Evolutionary conservation across 2,797 vertebrate genomes (phyloP), one percentile per base, ranked within the genome.

Genomic region (Botia kubotai): DNA sequence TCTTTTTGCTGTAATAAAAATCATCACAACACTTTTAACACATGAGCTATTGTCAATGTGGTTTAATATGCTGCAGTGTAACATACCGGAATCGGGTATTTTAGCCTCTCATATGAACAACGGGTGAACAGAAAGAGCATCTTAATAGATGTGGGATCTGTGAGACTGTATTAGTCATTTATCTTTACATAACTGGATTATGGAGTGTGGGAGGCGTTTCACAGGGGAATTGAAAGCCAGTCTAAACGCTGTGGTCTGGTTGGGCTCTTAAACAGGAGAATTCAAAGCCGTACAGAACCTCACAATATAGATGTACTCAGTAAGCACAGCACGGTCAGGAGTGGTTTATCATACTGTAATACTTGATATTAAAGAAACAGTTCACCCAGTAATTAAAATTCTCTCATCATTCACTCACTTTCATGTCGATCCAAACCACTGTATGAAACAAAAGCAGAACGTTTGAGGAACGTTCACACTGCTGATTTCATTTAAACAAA

Each of bases 121-220:
- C 58, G 29, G 58, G 23, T 29, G 58, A 62, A 13, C 23, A 62
- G 13, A 62, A 62, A 62, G 23, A 62, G 23, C 21, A 26, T 62
- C 21, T 62, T 62, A 62, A 62, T 62, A 29, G 58, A 62, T 29
- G 58, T 62, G 58, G 48, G 77, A 79, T 79, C 77, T 79, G 43
- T 79, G 69, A 72, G 58, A 29, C 69, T 72, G 55, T 79, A 72
- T 79, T 79, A 79, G 77, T 79, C 77, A 79, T 72, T 72, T 72
- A 43, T 79, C 77, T 79, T 79, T 79, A 78, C 77, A 72, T 79
- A 79, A 79, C 77, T 21, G 69, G 77, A 79, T 79, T 79, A 79
- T 52, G 29, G 58, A 36, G 58, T 55, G 69, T 79, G 60, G 77
- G 77, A 79, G 69, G 69, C 69, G 23, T 72, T 79, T 79, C 69